Evolutionary conservation across 2,888 invertebrate species (phyloP), one percentile per base, ranked within the genome.

Genomic region (Cecidostiba fungosa): DNA sequence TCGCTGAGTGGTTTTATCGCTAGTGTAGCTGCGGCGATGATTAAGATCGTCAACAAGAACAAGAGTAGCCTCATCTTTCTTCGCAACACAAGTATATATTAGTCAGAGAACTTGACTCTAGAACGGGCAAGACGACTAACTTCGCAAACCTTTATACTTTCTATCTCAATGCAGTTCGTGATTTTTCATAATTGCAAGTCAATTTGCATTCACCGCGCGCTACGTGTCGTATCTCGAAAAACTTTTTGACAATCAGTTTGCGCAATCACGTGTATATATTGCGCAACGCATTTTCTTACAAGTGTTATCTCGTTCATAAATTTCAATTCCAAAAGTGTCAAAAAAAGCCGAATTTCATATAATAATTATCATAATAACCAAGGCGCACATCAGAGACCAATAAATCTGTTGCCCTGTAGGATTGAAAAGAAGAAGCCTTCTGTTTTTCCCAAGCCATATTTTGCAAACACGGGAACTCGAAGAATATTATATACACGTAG

Each of bases 161-260:
- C 14, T 29, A 32, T 69, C 16, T 47, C 0, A 47, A 1, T 26
- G 19, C 3, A 29, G 39, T 50, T 74, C 74, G 19, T 74, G 43
- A 74, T 74, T 74, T 74, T 36, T 19, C 47, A 47, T 47, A 47
- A 47, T 26, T 19, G 23, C 23, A 26, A 29, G 16, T 47, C 26
- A 29, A 69, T 47, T 47, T 43, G 8, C 16, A 74, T 26, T 47
- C 12, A 26, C 26, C 6, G 10, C 10, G 14, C 43, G 8, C 6
- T 73, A 6, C 47, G 74, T 74, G 23, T 47, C 26, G 43, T 47
- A 74, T 74, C 74, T 74, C 5, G 10, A 54, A 26, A n/a, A 47
- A 16, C 5, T 26, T 12, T 23, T 43, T n/a, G n/a, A 73, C 23
- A 43, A 14, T n/a, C n/a, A 72, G n/a, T 39, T 43, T 1, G 12